phyloP scores from a whole-genome alignment of 2,797 vertebrate genomes.

The Trachurus trachurus region DNA sequence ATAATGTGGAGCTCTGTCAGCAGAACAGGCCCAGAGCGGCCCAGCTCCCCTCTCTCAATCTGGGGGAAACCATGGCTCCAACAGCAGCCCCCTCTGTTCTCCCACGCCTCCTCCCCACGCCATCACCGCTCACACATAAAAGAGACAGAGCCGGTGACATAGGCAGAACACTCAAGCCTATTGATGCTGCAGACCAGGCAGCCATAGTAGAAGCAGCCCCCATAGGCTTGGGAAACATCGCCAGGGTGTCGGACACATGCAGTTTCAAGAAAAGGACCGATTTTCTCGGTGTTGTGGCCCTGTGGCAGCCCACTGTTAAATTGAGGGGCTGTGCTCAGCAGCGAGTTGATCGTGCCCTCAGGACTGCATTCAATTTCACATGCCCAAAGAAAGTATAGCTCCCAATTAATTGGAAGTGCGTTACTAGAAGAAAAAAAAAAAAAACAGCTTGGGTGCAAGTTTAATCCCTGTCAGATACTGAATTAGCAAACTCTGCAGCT shows the following conservation, averaged over 20 bases:
- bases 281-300: slow-evolving; percentile 24
- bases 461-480: slow-evolving; percentile 16
- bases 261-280: slow-evolving; percentile 33
- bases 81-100: slow-evolving; percentile 82
- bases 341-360: slow-evolving; percentile 12
- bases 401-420: slow-evolving; percentile 5
- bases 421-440: slow-evolving; percentile 11
- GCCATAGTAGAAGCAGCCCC: slow-evolving; percentile 31
- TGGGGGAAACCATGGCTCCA: slow-evolving; percentile 61
- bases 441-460: slow-evolving; percentile 15
- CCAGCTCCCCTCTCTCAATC: slow-evolving; percentile 65
- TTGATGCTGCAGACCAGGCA: slow-evolving; percentile 62
- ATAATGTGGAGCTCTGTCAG: slow-evolving; percentile 84
- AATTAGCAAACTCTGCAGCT: slow-evolving; percentile 18
- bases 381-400: background rate
- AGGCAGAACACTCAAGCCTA: slow-evolving; percentile 69
- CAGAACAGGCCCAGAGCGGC: slow-evolving; percentile 53
- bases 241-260: slow-evolving; percentile 42
- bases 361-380: slow-evolving; percentile 25
- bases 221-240: slow-evolving; percentile 44
- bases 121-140: slow-evolving; percentile 66
- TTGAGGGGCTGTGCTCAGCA: background rate
- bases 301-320: slow-evolving; percentile 26
- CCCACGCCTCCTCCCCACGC: slow-evolving; percentile 62
- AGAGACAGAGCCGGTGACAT: slow-evolving; percentile 53